Evolutionary conservation across 37 sponge, comb jelly and placozoan species (phyloP).

Genomic region (Diacarnus erythraeanus): DNA sequence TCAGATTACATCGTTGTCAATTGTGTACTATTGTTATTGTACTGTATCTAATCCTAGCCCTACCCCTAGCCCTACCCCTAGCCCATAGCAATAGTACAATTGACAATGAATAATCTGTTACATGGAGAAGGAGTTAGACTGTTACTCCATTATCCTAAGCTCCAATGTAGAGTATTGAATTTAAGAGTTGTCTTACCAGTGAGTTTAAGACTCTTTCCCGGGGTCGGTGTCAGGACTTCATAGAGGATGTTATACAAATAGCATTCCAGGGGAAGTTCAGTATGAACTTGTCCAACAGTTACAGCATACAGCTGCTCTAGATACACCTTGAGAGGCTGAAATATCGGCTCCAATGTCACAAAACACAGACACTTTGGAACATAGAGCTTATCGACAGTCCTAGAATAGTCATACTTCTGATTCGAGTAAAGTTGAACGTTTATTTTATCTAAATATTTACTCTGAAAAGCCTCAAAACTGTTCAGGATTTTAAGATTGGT

Average conservation of each 20-base stretch:
- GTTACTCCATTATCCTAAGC: too few relatives aligned
- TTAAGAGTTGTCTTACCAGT: conserved; percentile 35
- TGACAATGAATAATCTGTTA: too few relatives aligned
- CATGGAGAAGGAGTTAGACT: too few relatives aligned
- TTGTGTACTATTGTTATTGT: too few relatives aligned
- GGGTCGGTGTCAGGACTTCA: conserved; percentile 67
- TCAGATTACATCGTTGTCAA: too few relatives aligned
- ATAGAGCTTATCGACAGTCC: conserved; percentile 32
- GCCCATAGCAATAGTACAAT: too few relatives aligned
- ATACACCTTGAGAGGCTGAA: conserved; percentile 39
- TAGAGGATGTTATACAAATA: conserved; percentile 82
- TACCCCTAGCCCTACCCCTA: too few relatives aligned
- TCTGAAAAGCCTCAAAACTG: conserved; percentile 58
- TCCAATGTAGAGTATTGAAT: too few relatives aligned
- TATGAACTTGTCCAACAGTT: conserved; percentile 8
- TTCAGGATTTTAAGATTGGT: conserved; percentile 10
- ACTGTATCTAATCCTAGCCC: too few relatives aligned
- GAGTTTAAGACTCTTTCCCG: conserved; percentile 70
- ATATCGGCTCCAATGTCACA: conserved; percentile 52
- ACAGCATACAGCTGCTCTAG: conserved; percentile 65
- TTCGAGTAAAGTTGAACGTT: conserved; percentile 10
- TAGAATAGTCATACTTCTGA: conserved; percentile 8
- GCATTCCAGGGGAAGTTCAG: conserved; percentile 71
- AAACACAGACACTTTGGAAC: conserved; percentile 69
- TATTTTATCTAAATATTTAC: conserved; percentile 6